These are phyloP conservation scores for Setipinna tenuifilis DNA, from an alignment of 2,797 vertebrate species.

Conservation along the genomic window DNA sequence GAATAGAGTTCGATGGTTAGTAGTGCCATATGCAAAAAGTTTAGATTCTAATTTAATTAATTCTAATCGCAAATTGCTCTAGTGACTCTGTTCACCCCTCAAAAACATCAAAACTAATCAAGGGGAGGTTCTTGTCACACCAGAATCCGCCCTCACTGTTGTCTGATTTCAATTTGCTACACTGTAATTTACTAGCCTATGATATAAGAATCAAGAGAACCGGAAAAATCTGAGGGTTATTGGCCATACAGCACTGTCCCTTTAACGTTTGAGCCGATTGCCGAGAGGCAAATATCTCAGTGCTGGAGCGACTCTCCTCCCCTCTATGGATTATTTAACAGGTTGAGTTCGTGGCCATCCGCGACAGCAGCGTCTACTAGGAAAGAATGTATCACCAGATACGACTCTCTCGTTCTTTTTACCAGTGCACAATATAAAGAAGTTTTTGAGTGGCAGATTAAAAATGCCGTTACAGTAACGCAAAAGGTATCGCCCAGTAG, in stretches of 20 bases:
- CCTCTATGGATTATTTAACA: conserved; percentile 82
- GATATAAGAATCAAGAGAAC: neutral
- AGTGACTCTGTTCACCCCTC: too few species aligned
- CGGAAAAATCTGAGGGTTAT: neutral
- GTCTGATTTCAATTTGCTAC: neutral
- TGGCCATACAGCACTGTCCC: conserved; percentile 55
- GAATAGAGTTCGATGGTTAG: too few species aligned
- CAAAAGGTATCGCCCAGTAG: neutral
- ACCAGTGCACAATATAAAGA: neutral
- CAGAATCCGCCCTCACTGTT: too few species aligned
- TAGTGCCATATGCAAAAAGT: too few species aligned
- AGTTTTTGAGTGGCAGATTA: neutral
- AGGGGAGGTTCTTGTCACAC: too few species aligned
- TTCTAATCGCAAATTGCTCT: too few species aligned
- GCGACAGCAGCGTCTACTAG: conserved; percentile 46
- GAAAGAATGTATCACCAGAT: conserved; percentile 31
- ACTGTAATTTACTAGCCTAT: neutral
- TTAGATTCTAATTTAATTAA: too few species aligned
- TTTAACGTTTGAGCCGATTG: conserved; percentile 75
- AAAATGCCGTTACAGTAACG: neutral
- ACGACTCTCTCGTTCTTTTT: neutral
- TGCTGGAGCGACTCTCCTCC: conserved; percentile 75
- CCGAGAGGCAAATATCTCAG: conserved; percentile 61
- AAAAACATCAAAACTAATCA: too few species aligned
- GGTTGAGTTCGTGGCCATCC: conserved; percentile 68